These are phyloP conservation scores for Pseudochirops cupreus DNA, from an alignment of 2,797 vertebrate species.

Conservation along the genomic window DNA sequence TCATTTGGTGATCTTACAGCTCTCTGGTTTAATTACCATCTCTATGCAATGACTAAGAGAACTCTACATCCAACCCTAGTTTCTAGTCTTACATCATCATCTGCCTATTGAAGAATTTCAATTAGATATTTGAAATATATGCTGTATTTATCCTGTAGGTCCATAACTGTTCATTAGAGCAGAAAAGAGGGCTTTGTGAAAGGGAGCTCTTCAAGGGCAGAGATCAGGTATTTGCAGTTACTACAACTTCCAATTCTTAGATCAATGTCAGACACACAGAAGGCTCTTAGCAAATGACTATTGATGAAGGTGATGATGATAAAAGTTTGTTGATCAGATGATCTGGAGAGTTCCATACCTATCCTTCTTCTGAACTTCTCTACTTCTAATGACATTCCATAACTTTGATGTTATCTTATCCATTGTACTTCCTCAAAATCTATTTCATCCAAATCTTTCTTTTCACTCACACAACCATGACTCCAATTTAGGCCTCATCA, in stretches of 20 bases:
- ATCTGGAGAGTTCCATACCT: not conserved
- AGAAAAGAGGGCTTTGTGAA: not conserved
- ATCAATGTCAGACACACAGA: not conserved
- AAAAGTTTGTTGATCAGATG: not conserved
- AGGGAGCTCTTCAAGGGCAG: not conserved
- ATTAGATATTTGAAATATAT: not conserved
- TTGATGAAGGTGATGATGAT: not conserved
- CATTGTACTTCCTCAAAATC: not conserved
- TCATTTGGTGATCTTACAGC: not conserved
- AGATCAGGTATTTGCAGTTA: not conserved
- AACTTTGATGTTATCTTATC: not conserved
- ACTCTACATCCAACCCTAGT: not conserved
- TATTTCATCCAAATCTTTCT: not conserved
- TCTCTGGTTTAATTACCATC: not conserved
- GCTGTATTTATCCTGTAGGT: not conserved
- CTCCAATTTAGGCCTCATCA: not conserved
- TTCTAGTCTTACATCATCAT: not conserved
- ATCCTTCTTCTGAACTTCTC: not conserved
- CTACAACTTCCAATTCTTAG: no score
- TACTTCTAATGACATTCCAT: not conserved
- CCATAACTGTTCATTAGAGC: not conserved
- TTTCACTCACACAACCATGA: not conserved
- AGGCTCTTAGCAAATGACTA: not conserved
- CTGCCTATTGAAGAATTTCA: not conserved
- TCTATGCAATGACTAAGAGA: not conserved